Conservation (phyloP, 2,888 invertebrate genomes). For the Adineta ricciae region DNA sequence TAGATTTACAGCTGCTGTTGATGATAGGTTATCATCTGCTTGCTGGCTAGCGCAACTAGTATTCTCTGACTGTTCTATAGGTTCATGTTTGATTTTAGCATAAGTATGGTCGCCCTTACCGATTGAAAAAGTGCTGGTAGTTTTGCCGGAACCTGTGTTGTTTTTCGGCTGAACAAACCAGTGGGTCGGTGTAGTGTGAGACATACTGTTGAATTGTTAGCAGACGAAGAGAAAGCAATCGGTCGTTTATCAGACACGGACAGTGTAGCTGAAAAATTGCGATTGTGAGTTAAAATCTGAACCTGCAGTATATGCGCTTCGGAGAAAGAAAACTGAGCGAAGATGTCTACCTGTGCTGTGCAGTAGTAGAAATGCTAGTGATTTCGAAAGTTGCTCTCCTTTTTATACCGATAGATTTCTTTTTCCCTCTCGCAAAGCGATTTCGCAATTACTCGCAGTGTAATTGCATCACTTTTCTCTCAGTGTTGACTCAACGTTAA, state of each 20-base stretch:
- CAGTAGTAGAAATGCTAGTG: background rate
- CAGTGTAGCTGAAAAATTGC: background rate
- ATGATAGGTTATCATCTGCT: background rate
- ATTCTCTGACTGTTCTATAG: background rate
- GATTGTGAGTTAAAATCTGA: background rate
- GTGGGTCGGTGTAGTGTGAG: background rate
- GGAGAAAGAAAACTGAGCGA: background rate
- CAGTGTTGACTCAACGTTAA: background rate
- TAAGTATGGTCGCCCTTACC: background rate
- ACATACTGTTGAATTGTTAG: background rate
- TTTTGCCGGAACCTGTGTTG: background rate
- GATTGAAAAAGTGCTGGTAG: background rate
- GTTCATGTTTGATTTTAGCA: background rate
- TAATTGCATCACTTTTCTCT: background rate
- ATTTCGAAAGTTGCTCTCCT: background rate
- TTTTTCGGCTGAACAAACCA: background rate
- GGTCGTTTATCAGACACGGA: background rate
- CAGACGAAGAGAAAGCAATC: background rate
- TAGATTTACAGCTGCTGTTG: background rate
- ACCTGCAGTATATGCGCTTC: background rate
- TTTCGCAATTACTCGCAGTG: background rate
- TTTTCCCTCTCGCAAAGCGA: background rate
- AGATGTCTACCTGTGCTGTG: background rate
- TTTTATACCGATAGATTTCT: background rate
- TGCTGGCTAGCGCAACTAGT: background rate